A percentile compares a stretch with the other conserved stretches of the same genome.
These are phyloP conservation scores for Cantharis rustica DNA, from an alignment of 2,888 invertebrate species.

Conservation along the genomic window DNA sequence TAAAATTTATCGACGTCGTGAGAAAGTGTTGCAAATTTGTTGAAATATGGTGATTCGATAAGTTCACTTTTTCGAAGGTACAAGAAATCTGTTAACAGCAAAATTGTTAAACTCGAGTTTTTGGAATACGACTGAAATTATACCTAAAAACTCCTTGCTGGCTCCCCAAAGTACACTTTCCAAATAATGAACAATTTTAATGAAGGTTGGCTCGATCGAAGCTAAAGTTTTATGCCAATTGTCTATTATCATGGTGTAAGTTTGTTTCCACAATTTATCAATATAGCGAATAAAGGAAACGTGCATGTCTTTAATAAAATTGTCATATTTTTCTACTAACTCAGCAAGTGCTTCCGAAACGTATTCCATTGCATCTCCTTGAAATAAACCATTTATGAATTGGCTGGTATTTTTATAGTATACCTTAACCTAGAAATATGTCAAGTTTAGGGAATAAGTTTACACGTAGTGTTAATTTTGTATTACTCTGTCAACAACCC, in stretches of 20 bases:
- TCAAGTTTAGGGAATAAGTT: background rate
- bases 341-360: slow-evolving; percentile 71
- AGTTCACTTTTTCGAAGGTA: slow-evolving; percentile 80
- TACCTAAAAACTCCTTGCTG: slow-evolving; percentile 71
- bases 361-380: slow-evolving; percentile 77
- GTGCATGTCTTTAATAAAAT: slow-evolving; percentile 77
- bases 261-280: slow-evolving; percentile 75
- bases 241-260: slow-evolving; percentile 64
- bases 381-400: slow-evolving; percentile 69
- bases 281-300: slow-evolving; percentile 71
- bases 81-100: slow-evolving; percentile 66
- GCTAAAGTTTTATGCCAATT: slow-evolving; percentile 77
- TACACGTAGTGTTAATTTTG: background rate
- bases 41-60: slow-evolving; percentile 80
- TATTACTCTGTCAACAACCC: slow-evolving; percentile 71
- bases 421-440: slow-evolving; percentile 61
- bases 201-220: slow-evolving; percentile 77
- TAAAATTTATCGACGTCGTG: slow-evolving; percentile 81
- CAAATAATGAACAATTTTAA: slow-evolving; percentile 75
- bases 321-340: slow-evolving; percentile 77
- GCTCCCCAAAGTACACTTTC: slow-evolving; percentile 76
- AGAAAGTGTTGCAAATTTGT: slow-evolving; percentile 77
- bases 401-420: slow-evolving; percentile 74
- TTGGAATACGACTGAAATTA: background rate
- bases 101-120: slow-evolving; percentile 4